Base-by-base conservation (phyloP, 2,113 vertebrate genomes). In the Sceloporus undulatus region DNA sequence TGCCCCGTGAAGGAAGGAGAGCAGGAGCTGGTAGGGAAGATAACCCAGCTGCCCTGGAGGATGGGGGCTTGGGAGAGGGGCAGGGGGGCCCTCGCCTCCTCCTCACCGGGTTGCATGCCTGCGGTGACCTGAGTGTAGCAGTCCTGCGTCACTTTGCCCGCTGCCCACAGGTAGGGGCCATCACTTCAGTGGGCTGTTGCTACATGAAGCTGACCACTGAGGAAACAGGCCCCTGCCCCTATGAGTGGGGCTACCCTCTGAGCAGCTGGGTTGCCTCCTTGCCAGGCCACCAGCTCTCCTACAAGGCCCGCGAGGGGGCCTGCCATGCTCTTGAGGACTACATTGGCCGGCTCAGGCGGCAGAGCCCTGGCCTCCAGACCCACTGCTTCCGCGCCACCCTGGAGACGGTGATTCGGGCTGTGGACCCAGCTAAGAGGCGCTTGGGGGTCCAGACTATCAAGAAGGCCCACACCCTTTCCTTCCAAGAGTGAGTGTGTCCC, bases 251-350 rank as follows among this genome's bases (percentile, higher is more conserved):
- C 25, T 99, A 98, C 95, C 98, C 98, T 0, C 95, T 99, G 94
- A 99, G 98, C 75, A 18, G 94, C 34, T 98, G 97, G 94, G 97
- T 99, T 23, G 90, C 91, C 0, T 80, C 85, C 0, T 76, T 99
- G 91, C 96, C 96, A 0, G 98, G 97, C 19, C 97, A 97, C 19
- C 87, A 92, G 85, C 96, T 99, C 42, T 98, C 99, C 42, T 99
- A 99, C 92, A 98, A 98, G 93, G 97, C 98, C 0, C 95, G 98
- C 59, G 99, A 99, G 82, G 97, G 95, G 2, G 98, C 98, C 0
- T 99, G 99, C 92, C 99, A 99, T 0, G 98, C 98, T 0, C 8
- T 97, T 1, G 98, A 99, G 94, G 98, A 98, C 16, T 98, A 98
- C 0, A 16, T 89, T 0, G 91, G 75, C 7, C 94, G 98, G 85